A percentile compares a stretch with the other conserved stretches of the same genome.
Conservation (phyloP, 2,797 vertebrate genomes). For the Apodemus agrarius region DNA sequence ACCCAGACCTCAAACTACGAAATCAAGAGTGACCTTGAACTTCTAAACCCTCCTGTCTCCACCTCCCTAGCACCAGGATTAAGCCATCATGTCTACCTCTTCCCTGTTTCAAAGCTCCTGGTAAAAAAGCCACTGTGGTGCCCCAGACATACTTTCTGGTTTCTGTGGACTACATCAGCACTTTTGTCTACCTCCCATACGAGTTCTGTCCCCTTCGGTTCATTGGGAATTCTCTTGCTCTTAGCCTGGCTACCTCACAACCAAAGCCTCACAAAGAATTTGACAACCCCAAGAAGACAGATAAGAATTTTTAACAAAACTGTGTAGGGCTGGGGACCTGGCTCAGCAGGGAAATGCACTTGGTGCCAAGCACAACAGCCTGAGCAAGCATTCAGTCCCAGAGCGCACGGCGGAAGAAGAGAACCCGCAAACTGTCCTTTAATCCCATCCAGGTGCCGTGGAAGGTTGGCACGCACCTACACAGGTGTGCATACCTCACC, state of each 20-base stretch:
- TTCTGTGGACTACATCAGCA: background rate
- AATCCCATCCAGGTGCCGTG: background rate
- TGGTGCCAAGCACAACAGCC: background rate
- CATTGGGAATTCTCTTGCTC: background rate
- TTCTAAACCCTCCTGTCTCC: background rate
- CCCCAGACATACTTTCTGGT: background rate
- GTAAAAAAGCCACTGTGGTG: background rate
- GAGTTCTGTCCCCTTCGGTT: background rate
- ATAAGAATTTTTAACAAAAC: background rate
- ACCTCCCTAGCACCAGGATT: background rate
- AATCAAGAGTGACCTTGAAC: background rate
- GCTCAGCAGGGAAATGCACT: background rate
- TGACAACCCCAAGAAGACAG: background rate
- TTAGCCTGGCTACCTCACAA: background rate
- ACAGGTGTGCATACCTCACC: background rate
- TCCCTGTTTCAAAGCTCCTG: background rate
- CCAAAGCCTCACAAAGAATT: constrained; percentile 13
- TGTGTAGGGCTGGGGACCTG: background rate
- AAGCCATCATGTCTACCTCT: background rate
- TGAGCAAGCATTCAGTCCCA: background rate
- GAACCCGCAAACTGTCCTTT: background rate
- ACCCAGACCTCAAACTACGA: background rate
- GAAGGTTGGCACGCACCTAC: background rate
- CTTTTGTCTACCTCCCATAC: background rate
- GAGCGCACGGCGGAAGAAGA: background rate